phyloP scores from a whole-genome alignment of 2,797 vertebrate species.

The Eulemur mongoz region DNA sequence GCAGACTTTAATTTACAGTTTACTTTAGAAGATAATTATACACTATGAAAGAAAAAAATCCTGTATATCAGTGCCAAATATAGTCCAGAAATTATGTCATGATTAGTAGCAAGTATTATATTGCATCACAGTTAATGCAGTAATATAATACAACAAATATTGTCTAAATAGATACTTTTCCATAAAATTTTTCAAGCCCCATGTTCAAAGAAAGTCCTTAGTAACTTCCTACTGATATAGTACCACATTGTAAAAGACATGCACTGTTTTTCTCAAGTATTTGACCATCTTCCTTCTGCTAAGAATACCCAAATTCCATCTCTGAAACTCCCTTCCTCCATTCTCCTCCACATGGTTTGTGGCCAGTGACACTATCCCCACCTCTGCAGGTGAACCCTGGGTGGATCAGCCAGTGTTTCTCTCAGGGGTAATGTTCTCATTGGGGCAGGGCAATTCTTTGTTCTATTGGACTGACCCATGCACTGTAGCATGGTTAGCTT shows the following conservation, averaged over 20 bases:
- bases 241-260: fast-evolving
- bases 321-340: background rate
- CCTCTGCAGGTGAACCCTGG: background rate
- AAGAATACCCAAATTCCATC: background rate
- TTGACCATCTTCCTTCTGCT: background rate
- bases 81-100: background rate
- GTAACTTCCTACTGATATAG: background rate
- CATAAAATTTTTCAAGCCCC: background rate
- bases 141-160: background rate
- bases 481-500: background rate
- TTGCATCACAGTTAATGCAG: background rate
- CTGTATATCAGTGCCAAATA: background rate
- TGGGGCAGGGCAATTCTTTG: background rate
- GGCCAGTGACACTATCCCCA: background rate
- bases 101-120: background rate
- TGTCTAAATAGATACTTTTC: background rate
- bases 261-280: background rate
- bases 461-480: background rate
- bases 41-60: background rate
- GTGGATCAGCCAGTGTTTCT: background rate
- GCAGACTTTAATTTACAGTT: background rate
- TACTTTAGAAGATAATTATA: background rate
- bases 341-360: background rate
- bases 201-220: background rate
- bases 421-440: background rate